Conservation (phyloP, 2,113 vertebrate genomes). For the Cheirogaleus medius region DNA sequence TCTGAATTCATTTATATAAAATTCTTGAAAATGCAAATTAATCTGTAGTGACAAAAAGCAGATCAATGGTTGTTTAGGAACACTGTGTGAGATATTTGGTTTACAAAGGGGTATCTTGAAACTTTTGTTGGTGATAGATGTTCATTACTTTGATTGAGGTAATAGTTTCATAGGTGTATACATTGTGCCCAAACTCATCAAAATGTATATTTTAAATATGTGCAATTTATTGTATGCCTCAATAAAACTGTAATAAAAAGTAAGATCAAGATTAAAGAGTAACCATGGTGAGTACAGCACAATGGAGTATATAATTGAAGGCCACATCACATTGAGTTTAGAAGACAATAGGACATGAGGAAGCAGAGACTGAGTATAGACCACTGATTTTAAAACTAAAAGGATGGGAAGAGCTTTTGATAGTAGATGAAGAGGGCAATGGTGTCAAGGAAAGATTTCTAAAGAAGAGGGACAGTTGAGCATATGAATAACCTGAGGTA, state of each 20-base stretch:
- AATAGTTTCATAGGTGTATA: slow-evolving; percentile 6
- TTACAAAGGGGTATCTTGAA: not conserved
- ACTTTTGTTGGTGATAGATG: not conserved
- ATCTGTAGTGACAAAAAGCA: slow-evolving; percentile 2
- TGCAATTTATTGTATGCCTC: not conserved
- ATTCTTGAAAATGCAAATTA: slow-evolving; percentile 36
- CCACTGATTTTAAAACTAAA: not conserved
- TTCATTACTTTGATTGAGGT: not conserved
- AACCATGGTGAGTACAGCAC: not conserved
- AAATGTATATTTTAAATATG: not conserved
- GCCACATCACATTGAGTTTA: not conserved
- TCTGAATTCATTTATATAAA: slow-evolving; percentile 17
- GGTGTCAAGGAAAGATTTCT: not conserved
- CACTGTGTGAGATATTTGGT: not conserved
- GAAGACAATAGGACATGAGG: not conserved
- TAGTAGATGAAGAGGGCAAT: not conserved
- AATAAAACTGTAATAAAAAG: slow-evolving; percentile 1
- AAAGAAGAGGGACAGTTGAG: not conserved
- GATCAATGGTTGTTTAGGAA: slow-evolving; percentile 7
- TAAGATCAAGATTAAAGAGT: not conserved
- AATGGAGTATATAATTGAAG: not conserved
- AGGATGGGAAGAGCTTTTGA: not conserved
- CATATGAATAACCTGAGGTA: not conserved
- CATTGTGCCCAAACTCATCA: slow-evolving; percentile 13
- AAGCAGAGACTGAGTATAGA: not conserved